Conservation (phyloP, 2,113 vertebrate species). For the Catharus fuscescens region DNA sequence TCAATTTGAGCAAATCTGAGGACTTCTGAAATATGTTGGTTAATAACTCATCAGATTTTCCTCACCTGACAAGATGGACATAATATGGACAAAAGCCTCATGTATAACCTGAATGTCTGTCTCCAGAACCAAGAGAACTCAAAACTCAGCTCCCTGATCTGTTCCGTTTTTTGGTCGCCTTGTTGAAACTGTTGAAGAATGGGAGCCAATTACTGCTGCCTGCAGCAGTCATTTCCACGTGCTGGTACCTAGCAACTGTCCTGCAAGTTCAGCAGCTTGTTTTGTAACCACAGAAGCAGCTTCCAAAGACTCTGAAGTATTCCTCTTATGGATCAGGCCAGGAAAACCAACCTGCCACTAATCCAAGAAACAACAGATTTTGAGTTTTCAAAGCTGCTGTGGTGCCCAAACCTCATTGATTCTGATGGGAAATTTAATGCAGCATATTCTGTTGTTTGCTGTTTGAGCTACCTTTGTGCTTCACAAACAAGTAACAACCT, state of each 20-base stretch:
- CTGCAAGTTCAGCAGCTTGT: constrained; percentile 8
- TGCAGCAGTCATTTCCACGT: background rate
- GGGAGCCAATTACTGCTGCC: background rate
- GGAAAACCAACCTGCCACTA: background rate
- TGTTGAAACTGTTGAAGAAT: background rate
- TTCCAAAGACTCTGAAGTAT: background rate
- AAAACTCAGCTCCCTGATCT: background rate
- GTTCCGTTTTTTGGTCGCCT: background rate
- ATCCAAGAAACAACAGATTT: background rate
- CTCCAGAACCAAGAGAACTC: background rate
- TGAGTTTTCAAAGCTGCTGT: background rate
- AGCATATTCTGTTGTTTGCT: background rate
- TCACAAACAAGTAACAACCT: background rate
- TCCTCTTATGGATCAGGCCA: background rate
- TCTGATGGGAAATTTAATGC: background rate
- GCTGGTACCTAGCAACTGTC: constrained; percentile 18
- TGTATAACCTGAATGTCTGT: background rate
- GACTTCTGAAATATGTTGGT: background rate
- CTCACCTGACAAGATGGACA: background rate
- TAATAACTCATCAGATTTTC: background rate
- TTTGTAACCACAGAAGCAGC: background rate
- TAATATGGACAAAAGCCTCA: background rate
- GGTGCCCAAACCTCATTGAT: background rate
- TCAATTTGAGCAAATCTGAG: background rate
- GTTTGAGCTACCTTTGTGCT: background rate